Conservation (phyloP, 2,888 invertebrate species). For the Taenaris catops region DNA sequence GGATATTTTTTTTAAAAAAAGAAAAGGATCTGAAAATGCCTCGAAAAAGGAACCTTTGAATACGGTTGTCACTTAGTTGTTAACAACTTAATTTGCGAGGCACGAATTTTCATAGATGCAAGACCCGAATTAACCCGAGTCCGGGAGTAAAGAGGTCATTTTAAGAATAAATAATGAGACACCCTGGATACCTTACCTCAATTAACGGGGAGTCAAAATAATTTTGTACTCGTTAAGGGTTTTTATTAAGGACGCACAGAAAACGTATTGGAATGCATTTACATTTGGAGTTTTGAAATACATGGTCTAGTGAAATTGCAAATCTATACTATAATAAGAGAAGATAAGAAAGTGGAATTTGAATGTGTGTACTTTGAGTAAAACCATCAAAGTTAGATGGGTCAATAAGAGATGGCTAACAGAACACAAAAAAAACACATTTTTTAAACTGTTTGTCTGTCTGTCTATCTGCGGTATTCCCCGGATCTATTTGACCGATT, state of each 20-base stretch:
- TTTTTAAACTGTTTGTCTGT: no score
- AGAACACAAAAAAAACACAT: no score
- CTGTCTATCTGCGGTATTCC: no score
- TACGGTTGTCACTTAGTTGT: constrained; percentile 21
- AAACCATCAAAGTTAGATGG: no score
- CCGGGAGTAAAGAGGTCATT: constrained; percentile 45
- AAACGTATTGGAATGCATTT: no score
- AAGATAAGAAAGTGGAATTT: no score
- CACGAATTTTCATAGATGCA: constrained; percentile 45
- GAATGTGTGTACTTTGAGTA: no score
- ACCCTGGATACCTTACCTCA: constrained; percentile 15
- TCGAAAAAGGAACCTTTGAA: constrained; percentile 10
- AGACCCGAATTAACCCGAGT: constrained; percentile 54
- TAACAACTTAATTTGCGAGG: constrained; percentile 36
- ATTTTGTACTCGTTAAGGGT: constrained; percentile 12
- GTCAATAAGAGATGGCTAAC: no score
- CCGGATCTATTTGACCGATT: no score
- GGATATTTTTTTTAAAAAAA: constrained; percentile 17
- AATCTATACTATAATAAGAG: no score
- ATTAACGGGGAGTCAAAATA: constrained; percentile 22
- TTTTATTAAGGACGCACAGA: neutral
- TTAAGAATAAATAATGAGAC: constrained; percentile 66
- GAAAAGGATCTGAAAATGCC: constrained; percentile 5
- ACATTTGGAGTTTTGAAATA: no score
- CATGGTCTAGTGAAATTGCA: no score